These are phyloP conservation scores for Leptatherina wallacei DNA, from an alignment of 2,797 vertebrate species.

Conservation along the genomic window DNA sequence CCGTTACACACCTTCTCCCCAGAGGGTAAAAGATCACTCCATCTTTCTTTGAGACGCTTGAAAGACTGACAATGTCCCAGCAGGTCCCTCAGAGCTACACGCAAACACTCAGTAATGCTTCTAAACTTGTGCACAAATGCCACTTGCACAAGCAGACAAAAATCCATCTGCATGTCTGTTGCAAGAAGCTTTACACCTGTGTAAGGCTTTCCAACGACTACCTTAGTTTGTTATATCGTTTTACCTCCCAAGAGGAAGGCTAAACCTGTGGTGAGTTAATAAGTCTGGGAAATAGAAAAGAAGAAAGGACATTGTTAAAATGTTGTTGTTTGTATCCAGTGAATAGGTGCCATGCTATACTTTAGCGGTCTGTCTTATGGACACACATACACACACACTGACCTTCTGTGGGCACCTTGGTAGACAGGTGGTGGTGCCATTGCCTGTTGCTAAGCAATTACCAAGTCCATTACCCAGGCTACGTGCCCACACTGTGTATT, in stretches of 20 bases:
- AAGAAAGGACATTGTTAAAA: conserved; percentile 6
- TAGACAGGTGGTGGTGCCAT: conserved; percentile 71
- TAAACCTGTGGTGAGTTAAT: conserved; percentile 11
- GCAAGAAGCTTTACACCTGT: conserved; percentile 8
- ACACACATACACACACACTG: conserved; percentile 39
- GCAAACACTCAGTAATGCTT: conserved; percentile 4
- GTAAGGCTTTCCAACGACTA: conserved; percentile 12
- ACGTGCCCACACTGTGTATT: conserved; percentile 57
- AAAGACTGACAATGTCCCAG: conserved; percentile 33
- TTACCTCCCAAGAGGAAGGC: neutral
- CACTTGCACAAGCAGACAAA: neutral
- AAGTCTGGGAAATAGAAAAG: neutral
- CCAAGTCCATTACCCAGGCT: conserved; percentile 75
- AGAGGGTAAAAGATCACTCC: conserved; percentile 24
- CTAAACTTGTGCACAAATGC: conserved; percentile 3
- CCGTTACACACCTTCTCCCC: conserved; percentile 29
- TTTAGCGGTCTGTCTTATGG: neutral
- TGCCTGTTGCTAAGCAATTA: conserved; percentile 82
- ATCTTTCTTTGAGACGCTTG: conserved; percentile 41
- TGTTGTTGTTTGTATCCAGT: conserved; percentile 23
- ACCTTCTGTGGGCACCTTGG: conserved; percentile 72
- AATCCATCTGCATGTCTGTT: conserved; percentile 23
- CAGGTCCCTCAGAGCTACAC: conserved; percentile 18
- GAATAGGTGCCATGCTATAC: conserved; percentile 9
- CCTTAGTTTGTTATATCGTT: conserved; percentile 8